Evolutionary conservation across 1,140 invertebrate genomes (phyloP).

Genomic region (Colletes gigas): DNA sequence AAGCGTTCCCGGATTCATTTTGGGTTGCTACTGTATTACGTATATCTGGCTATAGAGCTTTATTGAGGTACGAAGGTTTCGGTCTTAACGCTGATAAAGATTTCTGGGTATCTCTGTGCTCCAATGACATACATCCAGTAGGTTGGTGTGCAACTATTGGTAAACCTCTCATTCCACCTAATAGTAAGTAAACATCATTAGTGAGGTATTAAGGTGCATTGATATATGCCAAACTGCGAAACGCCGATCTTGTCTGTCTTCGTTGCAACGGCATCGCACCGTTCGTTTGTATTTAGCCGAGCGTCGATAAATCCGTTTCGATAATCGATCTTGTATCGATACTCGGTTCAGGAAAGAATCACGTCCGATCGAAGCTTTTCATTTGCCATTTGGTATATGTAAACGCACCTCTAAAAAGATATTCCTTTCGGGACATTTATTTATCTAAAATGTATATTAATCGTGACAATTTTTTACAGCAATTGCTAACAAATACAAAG

Average conservation of each 20-base stretch:
- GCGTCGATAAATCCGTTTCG: too few species aligned
- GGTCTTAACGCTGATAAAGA: conserved; percentile 93
- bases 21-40: conserved; percentile 97
- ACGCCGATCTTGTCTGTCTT: too few species aligned
- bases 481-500: conserved; percentile 94
- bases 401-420: neutral
- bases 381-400: too few species aligned
- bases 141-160: conserved; percentile 98
- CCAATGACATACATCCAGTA: conserved; percentile 95
- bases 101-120: conserved; percentile 97
- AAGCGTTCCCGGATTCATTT: conserved; percentile 91
- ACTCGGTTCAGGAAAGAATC: too few species aligned
- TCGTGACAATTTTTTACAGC: conserved; percentile 75
- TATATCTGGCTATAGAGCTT: conserved; percentile 95
- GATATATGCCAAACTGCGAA: too few species aligned
- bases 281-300: too few species aligned
- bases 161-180: conserved; percentile 96
- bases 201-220: neutral
- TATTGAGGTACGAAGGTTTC: conserved; percentile 96
- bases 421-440: conserved; percentile 6
- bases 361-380: too few species aligned
- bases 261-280: too few species aligned
- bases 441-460: neutral
- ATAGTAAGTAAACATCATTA: conserved; percentile 82
- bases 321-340: too few species aligned